A percentile compares a stretch with the other conserved stretches of the same genome.
Conservation (phyloP, 2,113 vertebrate species). For the Megaceryle maxima region DNA sequence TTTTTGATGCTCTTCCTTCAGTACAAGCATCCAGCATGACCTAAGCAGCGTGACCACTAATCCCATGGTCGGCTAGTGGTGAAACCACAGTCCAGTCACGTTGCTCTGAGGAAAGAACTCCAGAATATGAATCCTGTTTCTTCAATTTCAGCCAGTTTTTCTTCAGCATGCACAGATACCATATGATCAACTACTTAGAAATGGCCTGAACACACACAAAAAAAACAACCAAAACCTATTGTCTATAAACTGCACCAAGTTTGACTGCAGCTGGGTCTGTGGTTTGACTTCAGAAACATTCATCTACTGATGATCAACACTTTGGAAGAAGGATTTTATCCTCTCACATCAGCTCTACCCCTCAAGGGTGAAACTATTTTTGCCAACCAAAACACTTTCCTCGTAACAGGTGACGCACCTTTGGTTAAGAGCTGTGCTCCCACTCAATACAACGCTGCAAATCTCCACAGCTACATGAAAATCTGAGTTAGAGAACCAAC, state of each 20-base stretch:
- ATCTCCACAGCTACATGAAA: not conserved
- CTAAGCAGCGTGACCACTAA: not conserved
- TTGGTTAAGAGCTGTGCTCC: fast-evolving
- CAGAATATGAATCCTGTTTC: not conserved
- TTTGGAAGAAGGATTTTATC: not conserved
- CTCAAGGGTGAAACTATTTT: not conserved
- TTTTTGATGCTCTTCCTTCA: not conserved
- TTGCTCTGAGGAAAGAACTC: not conserved
- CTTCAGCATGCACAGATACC: not conserved
- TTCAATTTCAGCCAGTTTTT: not conserved
- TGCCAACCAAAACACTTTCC: not conserved
- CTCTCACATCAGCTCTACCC: not conserved
- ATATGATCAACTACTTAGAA: not conserved
- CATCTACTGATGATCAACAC: not conserved
- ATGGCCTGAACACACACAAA: not conserved
- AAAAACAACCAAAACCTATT: not conserved
- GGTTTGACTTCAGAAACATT: not conserved
- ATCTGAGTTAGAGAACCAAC: not conserved
- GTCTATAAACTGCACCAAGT: not conserved
- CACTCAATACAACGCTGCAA: fast-evolving
- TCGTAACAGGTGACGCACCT: not conserved
- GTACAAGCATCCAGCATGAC: not conserved
- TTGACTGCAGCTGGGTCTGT: not conserved
- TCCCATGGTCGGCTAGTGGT: not conserved
- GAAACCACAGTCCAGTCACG: not conserved